A percentile compares a stretch with the other conserved stretches of the same genome.
Evolutionary conservation across 2,888 invertebrate genomes (phyloP).

Genomic region (Apamea monoglypha): DNA sequence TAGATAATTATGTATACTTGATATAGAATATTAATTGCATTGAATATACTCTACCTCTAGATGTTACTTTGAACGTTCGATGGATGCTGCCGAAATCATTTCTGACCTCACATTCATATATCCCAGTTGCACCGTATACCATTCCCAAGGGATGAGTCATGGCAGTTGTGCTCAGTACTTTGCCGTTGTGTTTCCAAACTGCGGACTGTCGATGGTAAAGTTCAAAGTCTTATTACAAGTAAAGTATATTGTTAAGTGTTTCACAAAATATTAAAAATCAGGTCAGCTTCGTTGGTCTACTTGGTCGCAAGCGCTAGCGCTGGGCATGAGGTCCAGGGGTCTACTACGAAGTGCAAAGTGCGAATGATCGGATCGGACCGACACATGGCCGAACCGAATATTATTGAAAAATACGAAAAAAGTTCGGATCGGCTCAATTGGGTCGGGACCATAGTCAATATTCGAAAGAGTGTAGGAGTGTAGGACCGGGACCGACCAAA

Average conservation of each 20-base stretch:
- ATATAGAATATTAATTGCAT: no score
- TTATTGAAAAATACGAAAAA: no score
- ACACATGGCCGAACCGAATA: no score
- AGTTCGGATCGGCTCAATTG: no score
- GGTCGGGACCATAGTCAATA: no score
- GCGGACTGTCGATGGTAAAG: conserved; percentile 62
- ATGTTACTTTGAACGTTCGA: conserved; percentile 71
- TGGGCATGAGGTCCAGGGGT: background rate
- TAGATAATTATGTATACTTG: no score
- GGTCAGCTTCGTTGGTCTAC: background rate
- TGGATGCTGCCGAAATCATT: conserved; percentile 74
- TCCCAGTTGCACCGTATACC: conserved; percentile 69
- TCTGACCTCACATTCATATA: conserved; percentile 74
- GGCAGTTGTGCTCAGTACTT: conserved; percentile 57
- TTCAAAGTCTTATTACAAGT: background rate
- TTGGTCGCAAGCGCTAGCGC: background rate
- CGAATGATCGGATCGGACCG: no score
- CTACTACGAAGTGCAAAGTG: no score
- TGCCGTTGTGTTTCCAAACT: conserved; percentile 72
- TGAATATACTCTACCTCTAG: conserved; percentile 64
- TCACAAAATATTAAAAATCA: background rate
- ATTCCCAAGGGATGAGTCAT: conserved; percentile 66
- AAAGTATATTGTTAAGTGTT: background rate
- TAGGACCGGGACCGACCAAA: no score
- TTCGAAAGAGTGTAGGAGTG: no score